Evolutionary conservation across 2,797 vertebrate genomes (phyloP).

Genomic region (Bradypodion ventrale): DNA sequence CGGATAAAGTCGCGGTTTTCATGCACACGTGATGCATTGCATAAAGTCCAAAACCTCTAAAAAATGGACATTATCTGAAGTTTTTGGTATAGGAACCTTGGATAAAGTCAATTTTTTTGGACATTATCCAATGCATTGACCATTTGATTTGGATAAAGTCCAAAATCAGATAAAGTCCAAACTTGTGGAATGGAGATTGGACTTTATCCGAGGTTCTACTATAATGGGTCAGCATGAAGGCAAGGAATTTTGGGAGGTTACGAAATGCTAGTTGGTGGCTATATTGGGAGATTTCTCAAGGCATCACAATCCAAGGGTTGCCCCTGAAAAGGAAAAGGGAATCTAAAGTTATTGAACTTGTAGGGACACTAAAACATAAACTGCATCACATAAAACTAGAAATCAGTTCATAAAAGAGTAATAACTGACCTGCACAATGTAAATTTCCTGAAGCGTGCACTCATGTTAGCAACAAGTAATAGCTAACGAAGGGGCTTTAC

Average conservation of each 20-base stretch:
- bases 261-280: constrained; percentile 34
- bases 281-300: constrained; percentile 26
- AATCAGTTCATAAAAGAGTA: constrained; percentile 76
- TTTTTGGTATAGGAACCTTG: too few species aligned
- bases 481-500: constrained; percentile 78
- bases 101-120: too few species aligned
- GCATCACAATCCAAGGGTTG: constrained; percentile 45
- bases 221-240: background rate
- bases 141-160: too few species aligned
- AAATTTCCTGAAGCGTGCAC: constrained; percentile 72
- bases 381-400: constrained; percentile 74
- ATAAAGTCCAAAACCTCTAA: too few species aligned
- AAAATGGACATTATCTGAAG: too few species aligned
- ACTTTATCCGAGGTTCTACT: too few species aligned
- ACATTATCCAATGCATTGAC: too few species aligned
- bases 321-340: constrained; percentile 34
- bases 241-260: constrained; percentile 34
- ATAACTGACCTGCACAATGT: constrained; percentile 72
- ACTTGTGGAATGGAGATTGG: too few species aligned
- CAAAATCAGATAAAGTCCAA: too few species aligned
- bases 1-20: too few species aligned
- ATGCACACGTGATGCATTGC: too few species aligned
- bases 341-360: constrained; percentile 60
- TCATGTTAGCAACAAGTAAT: constrained; percentile 66
- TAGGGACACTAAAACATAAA: constrained; percentile 72